Evolutionary conservation across 2,797 vertebrate species (phyloP).

Genomic region (Syndactyla subalaris): DNA sequence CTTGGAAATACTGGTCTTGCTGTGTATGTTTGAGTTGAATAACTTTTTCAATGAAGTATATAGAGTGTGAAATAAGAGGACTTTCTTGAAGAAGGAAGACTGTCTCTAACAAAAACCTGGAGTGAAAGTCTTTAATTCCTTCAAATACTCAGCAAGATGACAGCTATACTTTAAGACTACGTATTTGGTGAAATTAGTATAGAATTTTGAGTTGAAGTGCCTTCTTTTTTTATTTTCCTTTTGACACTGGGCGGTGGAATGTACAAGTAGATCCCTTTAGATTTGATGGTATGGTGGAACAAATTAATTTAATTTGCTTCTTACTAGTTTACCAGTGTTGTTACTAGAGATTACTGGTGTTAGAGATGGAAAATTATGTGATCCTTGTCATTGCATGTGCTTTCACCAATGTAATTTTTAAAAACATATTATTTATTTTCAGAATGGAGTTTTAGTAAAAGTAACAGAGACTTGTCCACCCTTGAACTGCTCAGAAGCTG

Average conservation of each 20-base stretch:
- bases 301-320: background rate
- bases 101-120: background rate
- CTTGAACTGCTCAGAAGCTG: slow-evolving; percentile 88
- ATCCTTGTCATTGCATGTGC: background rate
- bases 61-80: background rate
- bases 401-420: background rate
- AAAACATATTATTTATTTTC: slow-evolving; percentile 62
- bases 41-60: background rate
- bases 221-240: background rate
- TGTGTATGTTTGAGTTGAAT: background rate
- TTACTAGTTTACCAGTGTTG: background rate
- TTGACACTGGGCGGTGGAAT: background rate
- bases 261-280: background rate
- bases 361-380: background rate
- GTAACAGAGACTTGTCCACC: slow-evolving; percentile 87
- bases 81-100: background rate
- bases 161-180: background rate
- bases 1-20: background rate
- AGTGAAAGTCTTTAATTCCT: background rate
- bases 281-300: background rate
- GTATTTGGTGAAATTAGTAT: background rate
- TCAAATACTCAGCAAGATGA: background rate
- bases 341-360: background rate
- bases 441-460: slow-evolving; percentile 90
- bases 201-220: background rate